Percentiles rank a stretch among this genome's conserved stretches.
Conservation (phyloP, 2,113 vertebrate genomes). For the Fukomys damarensis region DNA sequence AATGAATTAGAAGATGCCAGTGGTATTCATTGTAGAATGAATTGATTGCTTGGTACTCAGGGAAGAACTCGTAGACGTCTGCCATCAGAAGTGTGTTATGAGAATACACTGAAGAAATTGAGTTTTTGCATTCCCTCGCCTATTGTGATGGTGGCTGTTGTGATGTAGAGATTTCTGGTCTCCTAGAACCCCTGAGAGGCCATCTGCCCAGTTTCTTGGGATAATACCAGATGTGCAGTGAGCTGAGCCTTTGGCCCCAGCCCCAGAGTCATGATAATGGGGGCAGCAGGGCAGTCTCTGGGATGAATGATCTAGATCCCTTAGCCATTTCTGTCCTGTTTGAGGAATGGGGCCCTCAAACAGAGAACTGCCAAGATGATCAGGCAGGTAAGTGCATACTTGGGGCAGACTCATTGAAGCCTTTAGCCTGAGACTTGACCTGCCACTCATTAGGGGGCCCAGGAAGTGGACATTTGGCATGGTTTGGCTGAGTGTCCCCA, state of each 20-base stretch:
- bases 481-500: not conserved
- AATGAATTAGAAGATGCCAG: not conserved
- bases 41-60: not conserved
- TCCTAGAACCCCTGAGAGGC: conserved; percentile 58
- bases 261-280: conserved; percentile 46
- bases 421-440: not conserved
- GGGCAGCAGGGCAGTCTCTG: not conserved
- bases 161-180: conserved; percentile 59
- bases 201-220: not conserved
- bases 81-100: not conserved
- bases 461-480: not conserved
- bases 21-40: not conserved
- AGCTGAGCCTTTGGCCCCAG: conserved; percentile 17
- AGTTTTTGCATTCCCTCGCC: not conserved
- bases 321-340: conserved; percentile 54
- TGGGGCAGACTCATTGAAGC: not conserved
- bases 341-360: conserved; percentile 53
- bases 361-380: conserved; percentile 52
- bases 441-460: not conserved
- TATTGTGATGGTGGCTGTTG: conserved; percentile 74
- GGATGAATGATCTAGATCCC: conserved; percentile 70
- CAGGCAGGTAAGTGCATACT: conserved; percentile 65
- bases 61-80: not conserved
- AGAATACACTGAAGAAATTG: not conserved
- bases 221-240: conserved; percentile 7